Evolutionary conservation across 2,888 invertebrate species (phyloP).

Genomic region (Tenthredo mesomela): DNA sequence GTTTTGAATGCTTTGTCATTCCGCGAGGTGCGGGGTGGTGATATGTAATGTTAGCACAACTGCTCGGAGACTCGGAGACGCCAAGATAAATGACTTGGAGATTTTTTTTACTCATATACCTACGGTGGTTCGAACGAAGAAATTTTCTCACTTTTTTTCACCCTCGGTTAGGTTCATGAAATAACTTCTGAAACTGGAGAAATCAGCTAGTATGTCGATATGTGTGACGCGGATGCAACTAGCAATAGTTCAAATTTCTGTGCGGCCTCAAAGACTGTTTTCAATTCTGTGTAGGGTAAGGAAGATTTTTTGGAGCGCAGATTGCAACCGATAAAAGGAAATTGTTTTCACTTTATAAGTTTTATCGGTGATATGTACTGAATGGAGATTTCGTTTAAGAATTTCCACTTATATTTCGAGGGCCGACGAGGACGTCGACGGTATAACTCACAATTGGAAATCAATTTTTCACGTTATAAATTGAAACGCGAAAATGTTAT

Average conservation of each 20-base stretch:
- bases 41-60: not conserved
- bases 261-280: too few species aligned
- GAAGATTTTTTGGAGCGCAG: not conserved
- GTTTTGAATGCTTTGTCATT: slow-evolving; percentile 15
- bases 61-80: slow-evolving; percentile 9
- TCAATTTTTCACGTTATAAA: slow-evolving; percentile 22
- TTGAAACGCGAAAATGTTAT: not conserved
- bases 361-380: not conserved
- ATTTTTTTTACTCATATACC: not conserved
- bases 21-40: not conserved
- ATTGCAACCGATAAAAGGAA: not conserved
- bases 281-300: too few species aligned
- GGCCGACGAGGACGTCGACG: not conserved
- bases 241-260: not conserved
- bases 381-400: slow-evolving; percentile 19
- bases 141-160: not conserved
- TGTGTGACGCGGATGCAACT: not conserved
- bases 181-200: not conserved
- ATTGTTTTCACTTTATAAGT: slow-evolving; percentile 30
- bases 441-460: not conserved
- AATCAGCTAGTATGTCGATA: not conserved
- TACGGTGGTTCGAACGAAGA: not conserved
- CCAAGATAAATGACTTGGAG: not conserved
- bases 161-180: not conserved
- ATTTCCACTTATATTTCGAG: slow-evolving; percentile 18